These are phyloP conservation scores for Nibea albiflora DNA, from an alignment of 2,113 vertebrate genomes.

Conservation along the genomic window DNA sequence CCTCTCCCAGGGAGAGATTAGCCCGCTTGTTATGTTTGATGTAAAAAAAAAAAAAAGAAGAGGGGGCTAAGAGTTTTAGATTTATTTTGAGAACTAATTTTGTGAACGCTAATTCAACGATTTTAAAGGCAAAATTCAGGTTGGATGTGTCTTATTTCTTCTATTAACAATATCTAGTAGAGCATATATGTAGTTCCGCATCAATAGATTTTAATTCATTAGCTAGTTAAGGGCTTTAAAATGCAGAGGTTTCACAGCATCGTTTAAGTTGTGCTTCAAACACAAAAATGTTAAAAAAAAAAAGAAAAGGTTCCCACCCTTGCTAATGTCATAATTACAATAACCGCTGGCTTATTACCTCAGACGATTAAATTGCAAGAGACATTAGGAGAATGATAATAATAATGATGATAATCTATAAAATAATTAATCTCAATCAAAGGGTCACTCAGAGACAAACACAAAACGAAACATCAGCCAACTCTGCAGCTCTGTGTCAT, in stretches of 20 bases:
- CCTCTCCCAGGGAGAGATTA: no score
- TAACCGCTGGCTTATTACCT: background rate
- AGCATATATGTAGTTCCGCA: background rate
- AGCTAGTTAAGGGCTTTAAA: background rate
- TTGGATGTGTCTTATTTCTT: background rate
- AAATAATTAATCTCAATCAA: background rate
- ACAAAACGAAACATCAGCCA: background rate
- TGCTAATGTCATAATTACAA: background rate
- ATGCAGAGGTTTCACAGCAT: background rate
- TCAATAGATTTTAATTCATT: background rate
- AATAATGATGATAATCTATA: background rate
- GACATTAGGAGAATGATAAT: background rate
- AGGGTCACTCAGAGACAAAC: slow-evolving; percentile 9
- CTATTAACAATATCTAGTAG: background rate
- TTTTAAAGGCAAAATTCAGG: background rate
- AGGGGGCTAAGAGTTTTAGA: no score
- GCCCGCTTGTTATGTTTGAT: background rate
- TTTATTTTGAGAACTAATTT: background rate
- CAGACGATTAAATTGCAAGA: background rate
- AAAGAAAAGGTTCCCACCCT: background rate
- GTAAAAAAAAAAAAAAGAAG: background rate
- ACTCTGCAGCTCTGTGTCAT: slow-evolving; percentile 4
- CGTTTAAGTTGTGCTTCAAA: background rate
- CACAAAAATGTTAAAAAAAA: background rate
- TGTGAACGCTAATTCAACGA: background rate